Evolutionary conservation across 2,888 invertebrate species (phyloP), one percentile per base, ranked within the genome.

Genomic region (Cantharis rustica): DNA sequence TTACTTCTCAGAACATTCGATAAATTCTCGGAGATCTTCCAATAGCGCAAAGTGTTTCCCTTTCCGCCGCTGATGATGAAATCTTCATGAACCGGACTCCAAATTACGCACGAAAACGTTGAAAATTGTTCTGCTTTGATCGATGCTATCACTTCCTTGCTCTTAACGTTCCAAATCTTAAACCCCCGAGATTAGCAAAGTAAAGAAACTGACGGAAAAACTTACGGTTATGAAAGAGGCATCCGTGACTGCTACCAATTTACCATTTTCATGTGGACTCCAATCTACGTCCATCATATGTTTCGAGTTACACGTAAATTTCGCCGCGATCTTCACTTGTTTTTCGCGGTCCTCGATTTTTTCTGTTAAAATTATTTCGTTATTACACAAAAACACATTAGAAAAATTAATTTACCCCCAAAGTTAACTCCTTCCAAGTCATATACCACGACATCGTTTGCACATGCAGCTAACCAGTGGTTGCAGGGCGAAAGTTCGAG

Each of bases 211-310:
- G 2, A 63, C 16, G 0, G 13, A 63, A 69, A 26, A 11, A 11
- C n/a, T 26, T 47, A 69, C 69, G 9, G 69, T 47, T n/a, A 47
- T n/a, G 47, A n/a, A 47, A 2, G 47, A 1, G n/a, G 2, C n/a
- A 78, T 92, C 93, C 1, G 94, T 93, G 0, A 92, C 92, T 3
- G 95, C 92, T 7, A 93, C 90, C 66, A 96, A 87, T 68, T 80
- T 80, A 31, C 83, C 82, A n/a, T 79, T 80, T 4, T 83, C 80
- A 77, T 84, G 85, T 0, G 85, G 86, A 80, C 84, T 86, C 87
- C 88, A 88, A 73, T 82, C 80, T 7, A 87, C 26, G 13, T 68
- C 70, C 10, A 79, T 71, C 13, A 84, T 77, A 15, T 62, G 72
- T 62, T 79, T 80, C 7, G 73, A 72, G 64, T 82, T 82, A 11